These are phyloP conservation scores for Drosophila hamatofila DNA, from an alignment of 2,888 invertebrate species.

Conservation along the genomic window DNA sequence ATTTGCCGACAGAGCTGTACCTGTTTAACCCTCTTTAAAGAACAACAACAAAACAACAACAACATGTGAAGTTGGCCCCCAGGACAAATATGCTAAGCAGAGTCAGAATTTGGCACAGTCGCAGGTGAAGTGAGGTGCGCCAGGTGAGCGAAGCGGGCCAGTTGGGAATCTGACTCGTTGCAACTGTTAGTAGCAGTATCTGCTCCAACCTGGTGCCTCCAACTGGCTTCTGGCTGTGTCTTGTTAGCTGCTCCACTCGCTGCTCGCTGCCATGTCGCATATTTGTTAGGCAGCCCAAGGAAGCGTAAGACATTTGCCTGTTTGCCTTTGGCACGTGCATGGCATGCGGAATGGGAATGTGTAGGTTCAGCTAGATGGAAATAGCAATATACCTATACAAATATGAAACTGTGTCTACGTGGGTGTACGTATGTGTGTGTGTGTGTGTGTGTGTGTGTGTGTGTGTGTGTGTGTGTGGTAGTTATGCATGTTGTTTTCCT, in stretches of 20 bases:
- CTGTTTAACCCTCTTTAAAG: constrained; percentile 25
- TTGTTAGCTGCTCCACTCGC: constrained; percentile 68
- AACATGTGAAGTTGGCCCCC: constrained; percentile 30
- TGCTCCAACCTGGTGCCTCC: constrained; percentile 15
- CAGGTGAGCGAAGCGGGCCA: background rate
- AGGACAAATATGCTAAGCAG: constrained; percentile 60
- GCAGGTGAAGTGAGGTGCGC: background rate
- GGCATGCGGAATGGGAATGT: constrained; percentile 8
- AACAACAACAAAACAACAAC: constrained; percentile 14
- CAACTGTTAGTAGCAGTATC: constrained; percentile 31
- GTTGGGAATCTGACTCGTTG: constrained; percentile 21
- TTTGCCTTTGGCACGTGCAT: constrained; percentile 67
- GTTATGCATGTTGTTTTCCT: constrained; percentile 59
- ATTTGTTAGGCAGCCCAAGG: constrained; percentile 72
- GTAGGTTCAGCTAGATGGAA: background rate
- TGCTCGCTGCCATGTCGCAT: constrained; percentile 48
- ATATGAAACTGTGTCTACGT: background rate
- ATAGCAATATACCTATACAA: background rate
- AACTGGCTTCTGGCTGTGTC: constrained; percentile 52
- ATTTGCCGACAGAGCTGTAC: constrained; percentile 15
- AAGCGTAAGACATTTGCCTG: constrained; percentile 76
- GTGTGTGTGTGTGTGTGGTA: constrained; percentile 11
- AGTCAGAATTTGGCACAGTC: constrained; percentile 48
- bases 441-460: background rate
- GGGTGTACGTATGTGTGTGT: too few relatives aligned